Evolutionary conservation across 1,140 invertebrate genomes (phyloP).

Genomic region (Helicoverpa armigera): DNA sequence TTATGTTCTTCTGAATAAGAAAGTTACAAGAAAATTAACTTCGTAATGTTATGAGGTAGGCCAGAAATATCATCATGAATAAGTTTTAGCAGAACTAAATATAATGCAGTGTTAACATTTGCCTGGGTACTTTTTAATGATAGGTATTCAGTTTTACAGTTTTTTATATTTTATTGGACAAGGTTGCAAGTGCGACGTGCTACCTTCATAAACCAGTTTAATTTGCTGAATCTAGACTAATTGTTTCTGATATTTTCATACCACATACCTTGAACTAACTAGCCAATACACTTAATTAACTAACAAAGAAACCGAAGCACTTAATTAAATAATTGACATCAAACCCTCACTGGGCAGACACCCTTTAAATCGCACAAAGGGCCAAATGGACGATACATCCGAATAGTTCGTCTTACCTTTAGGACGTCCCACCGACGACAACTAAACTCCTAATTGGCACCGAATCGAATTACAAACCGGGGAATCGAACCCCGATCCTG

Average conservation of each 20-base stretch:
- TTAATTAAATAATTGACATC: slow-evolving; percentile 41
- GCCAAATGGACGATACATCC: slow-evolving; percentile 63
- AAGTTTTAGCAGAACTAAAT: too few species aligned
- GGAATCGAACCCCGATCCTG: slow-evolving; percentile 83
- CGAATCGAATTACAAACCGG: slow-evolving; percentile 83
- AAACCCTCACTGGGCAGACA: neutral
- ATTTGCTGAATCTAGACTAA: neutral
- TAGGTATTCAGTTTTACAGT: too few species aligned
- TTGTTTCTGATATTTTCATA: neutral
- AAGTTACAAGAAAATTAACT: slow-evolving; percentile 3
- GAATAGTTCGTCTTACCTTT: slow-evolving; percentile 71
- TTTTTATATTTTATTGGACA: too few species aligned
- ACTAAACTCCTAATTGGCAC: slow-evolving; percentile 83
- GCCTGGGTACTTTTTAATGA: too few species aligned
- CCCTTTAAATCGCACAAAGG: slow-evolving; percentile 60
- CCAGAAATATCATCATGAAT: too few species aligned
- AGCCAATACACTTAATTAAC: slow-evolving; percentile 1
- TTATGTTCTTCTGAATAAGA: neutral
- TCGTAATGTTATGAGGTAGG: neutral
- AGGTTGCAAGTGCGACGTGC: too few species aligned
- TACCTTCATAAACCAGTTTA: too few species aligned
- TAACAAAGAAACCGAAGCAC: slow-evolving; percentile 33
- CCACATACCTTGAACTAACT: neutral
- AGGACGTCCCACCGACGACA: slow-evolving; percentile 77
- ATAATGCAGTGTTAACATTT: too few species aligned